phyloP scores from a whole-genome alignment of 2,888 invertebrate species.

The Epirrita christyi region DNA sequence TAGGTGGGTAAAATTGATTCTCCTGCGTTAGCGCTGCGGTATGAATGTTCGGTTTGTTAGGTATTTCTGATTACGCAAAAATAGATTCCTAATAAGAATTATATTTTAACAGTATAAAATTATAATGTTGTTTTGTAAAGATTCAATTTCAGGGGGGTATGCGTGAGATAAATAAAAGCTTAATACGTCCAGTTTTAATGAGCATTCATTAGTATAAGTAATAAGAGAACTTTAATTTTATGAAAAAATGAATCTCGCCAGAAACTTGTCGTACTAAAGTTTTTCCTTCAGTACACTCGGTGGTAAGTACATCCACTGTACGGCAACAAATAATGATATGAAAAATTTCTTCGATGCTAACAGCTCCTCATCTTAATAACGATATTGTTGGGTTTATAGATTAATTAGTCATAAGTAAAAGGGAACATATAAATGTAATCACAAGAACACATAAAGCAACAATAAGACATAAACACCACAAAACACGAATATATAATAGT shows the following conservation, averaged over 20 bases:
- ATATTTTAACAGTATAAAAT: too few species aligned
- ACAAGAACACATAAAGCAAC: slow-evolving; percentile 23
- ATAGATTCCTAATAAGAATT: too few species aligned
- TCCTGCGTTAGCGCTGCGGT: too few species aligned
- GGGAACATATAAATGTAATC: background rate
- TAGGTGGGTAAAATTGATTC: too few species aligned
- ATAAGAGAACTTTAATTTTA: too few species aligned
- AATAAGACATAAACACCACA: slow-evolving; percentile 23
- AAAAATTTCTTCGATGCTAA: slow-evolving; percentile 8
- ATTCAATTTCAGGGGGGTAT: background rate
- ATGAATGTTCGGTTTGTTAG: too few species aligned
- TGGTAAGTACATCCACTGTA: slow-evolving; percentile 1
- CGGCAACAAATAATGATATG: background rate
- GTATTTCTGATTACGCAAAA: too few species aligned
- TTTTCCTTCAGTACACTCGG: background rate
- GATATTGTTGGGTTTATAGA: background rate
- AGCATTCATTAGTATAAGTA: background rate
- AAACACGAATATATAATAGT: slow-evolving; percentile 20
- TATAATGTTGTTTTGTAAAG: too few species aligned
- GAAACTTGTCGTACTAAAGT: slow-evolving; percentile 1
- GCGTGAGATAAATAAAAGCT: background rate
- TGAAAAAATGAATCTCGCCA: too few species aligned
- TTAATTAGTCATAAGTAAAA: slow-evolving; percentile 3
- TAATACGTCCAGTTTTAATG: background rate
- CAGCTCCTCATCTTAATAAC: slow-evolving; percentile 31